phyloP scores from a whole-genome alignment of 2,113 vertebrate species.

The Heterocephalus glaber region DNA sequence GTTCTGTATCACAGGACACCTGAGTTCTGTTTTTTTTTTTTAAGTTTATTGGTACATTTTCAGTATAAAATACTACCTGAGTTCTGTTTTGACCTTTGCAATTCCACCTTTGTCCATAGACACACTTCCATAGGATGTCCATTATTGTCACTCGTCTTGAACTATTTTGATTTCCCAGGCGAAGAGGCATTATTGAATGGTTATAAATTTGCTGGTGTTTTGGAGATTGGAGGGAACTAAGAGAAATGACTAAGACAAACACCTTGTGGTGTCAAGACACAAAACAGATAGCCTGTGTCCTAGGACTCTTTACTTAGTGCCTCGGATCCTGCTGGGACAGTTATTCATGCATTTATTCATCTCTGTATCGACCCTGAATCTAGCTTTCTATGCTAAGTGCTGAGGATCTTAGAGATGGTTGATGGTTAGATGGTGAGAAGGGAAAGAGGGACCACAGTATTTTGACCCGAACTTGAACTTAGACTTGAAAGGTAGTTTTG shows the following conservation, averaged over 20 bases:
- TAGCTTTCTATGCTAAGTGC: neutral
- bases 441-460: neutral
- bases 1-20: neutral
- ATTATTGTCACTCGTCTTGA: neutral
- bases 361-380: neutral
- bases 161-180: slow-evolving; percentile 11
- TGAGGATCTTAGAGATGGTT: neutral
- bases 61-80: too few relatives aligned
- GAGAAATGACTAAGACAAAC: slow-evolving; percentile 51
- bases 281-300: slow-evolving; percentile 69
- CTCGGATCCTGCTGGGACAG: slow-evolving; percentile 31
- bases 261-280: slow-evolving; percentile 48
- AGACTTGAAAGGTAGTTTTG: slow-evolving; percentile 46
- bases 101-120: neutral
- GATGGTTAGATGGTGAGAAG: neutral
- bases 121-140: neutral
- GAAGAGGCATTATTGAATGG: neutral
- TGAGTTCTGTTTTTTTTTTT: neutral
- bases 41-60: too few relatives aligned
- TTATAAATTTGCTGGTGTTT: slow-evolving; percentile 11
- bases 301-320: slow-evolving; percentile 32
- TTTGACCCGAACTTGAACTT: slow-evolving; percentile 65
- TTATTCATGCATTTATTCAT: slow-evolving; percentile 43
- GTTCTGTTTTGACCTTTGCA: neutral
- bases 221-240: neutral